phyloP scores from a whole-genome alignment of 2,113 vertebrate species.

The Nothoprocta pentlandii region DNA sequence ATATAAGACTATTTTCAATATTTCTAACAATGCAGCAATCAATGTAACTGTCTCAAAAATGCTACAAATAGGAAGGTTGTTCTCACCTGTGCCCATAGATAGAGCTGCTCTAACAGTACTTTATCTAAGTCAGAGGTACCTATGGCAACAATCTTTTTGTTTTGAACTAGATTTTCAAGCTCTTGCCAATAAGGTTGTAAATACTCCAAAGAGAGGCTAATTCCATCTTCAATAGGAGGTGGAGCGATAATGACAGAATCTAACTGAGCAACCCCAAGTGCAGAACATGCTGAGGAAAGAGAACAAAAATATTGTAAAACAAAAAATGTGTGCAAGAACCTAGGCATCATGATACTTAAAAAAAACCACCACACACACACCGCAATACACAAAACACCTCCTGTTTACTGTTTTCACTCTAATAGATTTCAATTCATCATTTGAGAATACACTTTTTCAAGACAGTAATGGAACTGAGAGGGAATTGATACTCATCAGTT shows the following conservation, averaged over 20 bases:
- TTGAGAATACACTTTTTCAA: not conserved
- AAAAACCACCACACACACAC: no score
- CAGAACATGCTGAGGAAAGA: conserved; percentile 83
- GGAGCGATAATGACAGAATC: conserved; percentile 96
- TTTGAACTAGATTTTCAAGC: conserved; percentile 89
- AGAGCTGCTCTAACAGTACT: conserved; percentile 91
- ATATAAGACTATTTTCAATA: not conserved
- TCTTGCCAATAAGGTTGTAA: conserved; percentile 94
- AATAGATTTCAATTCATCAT: not conserved
- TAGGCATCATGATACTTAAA: not conserved
- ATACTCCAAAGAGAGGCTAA: conserved; percentile 84
- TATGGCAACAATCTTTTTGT: conserved; percentile 89
- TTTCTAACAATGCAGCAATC: not conserved
- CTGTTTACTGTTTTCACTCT: not conserved
- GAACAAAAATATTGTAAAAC: not conserved
- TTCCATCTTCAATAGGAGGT: conserved; percentile 84
- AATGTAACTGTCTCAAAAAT: not conserved
- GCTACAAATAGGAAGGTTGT: not conserved
- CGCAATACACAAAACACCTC: not conserved
- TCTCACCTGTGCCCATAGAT: conserved; percentile 94
- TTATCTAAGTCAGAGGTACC: conserved; percentile 98
- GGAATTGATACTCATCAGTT: not conserved
- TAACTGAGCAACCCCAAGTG: conserved; percentile 90
- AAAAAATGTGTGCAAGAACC: not conserved
- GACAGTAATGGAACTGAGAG: not conserved